Base-by-base conservation (phyloP, 2,797 vertebrate species). In the Sparidentex hasta region DNA sequence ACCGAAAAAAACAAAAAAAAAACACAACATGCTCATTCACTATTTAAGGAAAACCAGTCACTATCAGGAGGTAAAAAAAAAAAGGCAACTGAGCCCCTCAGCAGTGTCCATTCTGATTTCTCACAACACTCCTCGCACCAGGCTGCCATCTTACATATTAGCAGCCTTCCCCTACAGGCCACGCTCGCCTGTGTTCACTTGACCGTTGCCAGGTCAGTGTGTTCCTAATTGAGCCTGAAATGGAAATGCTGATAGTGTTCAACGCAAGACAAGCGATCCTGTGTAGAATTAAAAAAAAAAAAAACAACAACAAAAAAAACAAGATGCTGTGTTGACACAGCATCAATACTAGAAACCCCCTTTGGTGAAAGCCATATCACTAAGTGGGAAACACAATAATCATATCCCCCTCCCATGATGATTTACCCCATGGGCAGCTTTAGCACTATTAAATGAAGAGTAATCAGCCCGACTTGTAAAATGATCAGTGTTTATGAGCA, bases 381-480 rank as follows among this genome's bases (percentile, higher is more conserved):
- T 83, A 82, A 89, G 84, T 84, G 81, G 80, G 57, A 89, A 84
- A 85, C 82, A 82, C 78, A 90, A 85, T 84, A 85, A 87, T 83
- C 66, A 50, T 23, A 80, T 85, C 64, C n/a, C 21, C 76, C 27
- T 85, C 79, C 77, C 82, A 65, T 82, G 82, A 83, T 86, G 82
- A 82, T 85, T 88, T 84, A 87, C 68, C 87, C 80, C 72, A 79
- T 78, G 86, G 88, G 87, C 66, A 69, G 76, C 58, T 87, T 89
- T 81, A 87, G 76, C 59, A 62, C 74, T 81, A 84, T 89, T 88
- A 85, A 88, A 76, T 67, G 71, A 83, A 80, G 74, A 80, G 79
- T 82, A 84, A 90, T 88, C 81, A 85, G 71, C 38, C 52, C 0
- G 54, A 81, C 86, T 88, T 84, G 84, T 89, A 80, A 89, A 88